A percentile compares a stretch with the other conserved stretches of the same genome.
phyloP scores from a whole-genome alignment of 1,140 invertebrate species.

The Acromyrmex echinatior region DNA sequence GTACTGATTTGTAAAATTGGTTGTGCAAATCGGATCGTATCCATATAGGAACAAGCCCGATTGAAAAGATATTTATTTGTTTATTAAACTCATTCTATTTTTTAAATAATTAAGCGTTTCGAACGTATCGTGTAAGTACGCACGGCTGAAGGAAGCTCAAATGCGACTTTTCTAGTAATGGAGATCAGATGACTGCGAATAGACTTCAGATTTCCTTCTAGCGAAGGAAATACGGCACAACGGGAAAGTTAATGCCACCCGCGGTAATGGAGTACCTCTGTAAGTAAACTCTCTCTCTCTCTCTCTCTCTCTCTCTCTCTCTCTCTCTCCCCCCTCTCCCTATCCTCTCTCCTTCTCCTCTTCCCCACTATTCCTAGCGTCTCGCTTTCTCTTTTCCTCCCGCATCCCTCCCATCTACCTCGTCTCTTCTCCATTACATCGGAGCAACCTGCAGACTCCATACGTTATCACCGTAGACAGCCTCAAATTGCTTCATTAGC shows the following conservation, averaged over 20 bases:
- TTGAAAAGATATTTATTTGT: slow-evolving; percentile 28
- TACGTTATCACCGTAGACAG: slow-evolving; percentile 84
- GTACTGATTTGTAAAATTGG: slow-evolving; percentile 8
- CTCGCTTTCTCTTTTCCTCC: slow-evolving; percentile 14
- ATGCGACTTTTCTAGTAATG: slow-evolving; percentile 51
- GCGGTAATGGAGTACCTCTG: slow-evolving; percentile 70
- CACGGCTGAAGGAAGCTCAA: neutral
- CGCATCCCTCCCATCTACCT: slow-evolving; percentile 20
- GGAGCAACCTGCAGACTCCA: slow-evolving; percentile 80
- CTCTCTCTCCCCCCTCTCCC: too few species aligned
- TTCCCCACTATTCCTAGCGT: neutral
- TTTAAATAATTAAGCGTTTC: neutral
- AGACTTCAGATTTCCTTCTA: slow-evolving; percentile 69
- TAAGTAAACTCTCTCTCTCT: slow-evolving; percentile 71
- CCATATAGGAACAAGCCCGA: neutral
- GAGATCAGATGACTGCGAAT: slow-evolving; percentile 56
- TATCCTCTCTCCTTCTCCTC: slow-evolving; percentile 41
- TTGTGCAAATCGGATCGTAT: slow-evolving; percentile 19
- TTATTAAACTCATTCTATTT: slow-evolving; percentile 14
- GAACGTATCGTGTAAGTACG: neutral
- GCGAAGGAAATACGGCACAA: slow-evolving; percentile 58
- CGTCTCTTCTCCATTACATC: slow-evolving; percentile 79
- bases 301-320: slow-evolving; percentile 28
- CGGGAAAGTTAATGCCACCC: slow-evolving; percentile 70
- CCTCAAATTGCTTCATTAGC: slow-evolving; percentile 87